These are phyloP conservation scores for Melierax canorus DNA, from an alignment of 2,113 vertebrate genomes.

Conservation along the genomic window DNA sequence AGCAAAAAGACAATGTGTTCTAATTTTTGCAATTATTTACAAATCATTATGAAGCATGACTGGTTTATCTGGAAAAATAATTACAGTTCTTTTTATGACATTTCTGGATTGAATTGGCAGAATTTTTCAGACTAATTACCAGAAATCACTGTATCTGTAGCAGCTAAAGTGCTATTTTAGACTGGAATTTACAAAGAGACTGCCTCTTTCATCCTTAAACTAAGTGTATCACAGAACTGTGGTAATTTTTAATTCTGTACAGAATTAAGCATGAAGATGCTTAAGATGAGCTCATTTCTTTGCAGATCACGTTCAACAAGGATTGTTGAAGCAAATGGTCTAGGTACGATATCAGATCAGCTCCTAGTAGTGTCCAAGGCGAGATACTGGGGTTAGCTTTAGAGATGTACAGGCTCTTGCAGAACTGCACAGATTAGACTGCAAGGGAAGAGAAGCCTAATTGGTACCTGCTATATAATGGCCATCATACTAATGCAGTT, in stretches of 20 bases:
- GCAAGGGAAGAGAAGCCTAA: not conserved
- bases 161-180: not conserved
- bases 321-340: not conserved
- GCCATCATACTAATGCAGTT: not conserved
- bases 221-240: not conserved
- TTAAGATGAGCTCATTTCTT: not conserved
- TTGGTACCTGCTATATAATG: not conserved
- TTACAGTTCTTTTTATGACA: not conserved
- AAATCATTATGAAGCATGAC: not conserved
- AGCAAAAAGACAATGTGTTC: not conserved
- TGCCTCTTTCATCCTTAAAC: not conserved
- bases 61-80: not conserved
- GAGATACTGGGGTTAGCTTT: not conserved
- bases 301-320: not conserved
- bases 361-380: not conserved
- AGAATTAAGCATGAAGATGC: not conserved
- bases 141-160: not conserved
- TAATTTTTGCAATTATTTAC: not conserved
- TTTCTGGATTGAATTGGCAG: not conserved
- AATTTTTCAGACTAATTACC: not conserved
- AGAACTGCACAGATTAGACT: not conserved
- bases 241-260: not conserved
- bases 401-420: not conserved
- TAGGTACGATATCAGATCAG: not conserved
- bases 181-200: not conserved